A percentile compares a stretch with the other conserved stretches of the same genome.
These are phyloP conservation scores for Hydrotaea cyrtoneurina DNA, from an alignment of 2,888 invertebrate genomes.

Conservation along the genomic window DNA sequence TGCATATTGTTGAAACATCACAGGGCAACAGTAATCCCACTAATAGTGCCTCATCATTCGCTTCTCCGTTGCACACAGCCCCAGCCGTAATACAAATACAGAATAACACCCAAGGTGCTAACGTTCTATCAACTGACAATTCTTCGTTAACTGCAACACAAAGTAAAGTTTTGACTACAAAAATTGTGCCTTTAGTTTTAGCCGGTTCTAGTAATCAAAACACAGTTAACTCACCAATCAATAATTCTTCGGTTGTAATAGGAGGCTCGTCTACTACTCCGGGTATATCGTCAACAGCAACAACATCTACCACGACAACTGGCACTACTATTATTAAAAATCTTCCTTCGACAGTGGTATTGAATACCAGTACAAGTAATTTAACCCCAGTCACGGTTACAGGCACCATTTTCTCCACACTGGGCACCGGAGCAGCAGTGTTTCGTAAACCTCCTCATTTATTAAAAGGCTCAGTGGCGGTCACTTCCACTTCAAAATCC, in stretches of 20 bases:
- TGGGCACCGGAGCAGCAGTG: constrained; percentile 67
- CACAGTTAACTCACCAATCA: constrained; percentile 48
- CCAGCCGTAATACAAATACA: constrained; percentile 71
- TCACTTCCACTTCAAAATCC: constrained; percentile 39
- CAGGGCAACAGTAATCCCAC: constrained; percentile 42
- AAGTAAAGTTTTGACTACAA: constrained; percentile 73
- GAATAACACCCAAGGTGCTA: constrained; percentile 40
- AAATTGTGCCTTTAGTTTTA: constrained; percentile 70
- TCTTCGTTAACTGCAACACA: constrained; percentile 60
- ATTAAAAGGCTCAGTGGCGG: constrained; percentile 60
- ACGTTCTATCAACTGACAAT: constrained; percentile 23
- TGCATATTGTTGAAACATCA: constrained; percentile 70
- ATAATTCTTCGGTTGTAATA: constrained; percentile 65
- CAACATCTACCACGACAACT: constrained; percentile 45
- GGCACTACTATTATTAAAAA: constrained; percentile 64
- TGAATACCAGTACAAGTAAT: constrained; percentile 62
- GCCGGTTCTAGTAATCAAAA: constrained; percentile 42
- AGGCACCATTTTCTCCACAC: constrained; percentile 60
- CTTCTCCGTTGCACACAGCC: constrained; percentile 69
- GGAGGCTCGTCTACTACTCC: constrained; percentile 45
- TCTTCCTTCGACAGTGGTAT: constrained; percentile 66
- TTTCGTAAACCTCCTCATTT: constrained; percentile 72
- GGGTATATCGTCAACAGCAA: constrained; percentile 27
- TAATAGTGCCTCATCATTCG: constrained; percentile 35
- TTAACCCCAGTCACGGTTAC: constrained; percentile 62